These are phyloP conservation scores for Rhagophthalmus giganteus DNA, from an alignment of 2,888 invertebrate species.

Conservation along the genomic window DNA sequence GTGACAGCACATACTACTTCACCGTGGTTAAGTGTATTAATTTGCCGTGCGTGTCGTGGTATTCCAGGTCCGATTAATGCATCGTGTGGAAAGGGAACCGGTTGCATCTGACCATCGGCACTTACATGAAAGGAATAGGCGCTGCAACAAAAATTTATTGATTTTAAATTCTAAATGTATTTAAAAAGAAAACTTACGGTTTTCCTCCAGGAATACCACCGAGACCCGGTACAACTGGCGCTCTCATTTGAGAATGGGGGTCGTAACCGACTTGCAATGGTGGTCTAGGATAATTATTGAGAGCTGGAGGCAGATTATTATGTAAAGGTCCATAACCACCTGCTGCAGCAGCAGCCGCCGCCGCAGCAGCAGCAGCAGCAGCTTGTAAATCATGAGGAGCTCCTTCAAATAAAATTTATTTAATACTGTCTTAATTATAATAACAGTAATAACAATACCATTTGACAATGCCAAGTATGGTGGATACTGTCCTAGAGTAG, in stretches of 20 bases:
- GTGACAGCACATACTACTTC: constrained; percentile 98
- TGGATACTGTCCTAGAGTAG: constrained; percentile 63
- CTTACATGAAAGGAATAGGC: constrained; percentile 95
- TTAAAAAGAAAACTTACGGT: no score
- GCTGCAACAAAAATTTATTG: constrained; percentile 59
- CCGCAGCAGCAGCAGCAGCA: constrained; percentile 60
- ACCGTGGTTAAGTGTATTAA: constrained; percentile 90
- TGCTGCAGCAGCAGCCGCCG: constrained; percentile 56
- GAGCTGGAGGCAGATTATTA: constrained; percentile 66
- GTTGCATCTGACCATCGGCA: constrained; percentile 83
- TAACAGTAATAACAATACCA: constrained; percentile 52
- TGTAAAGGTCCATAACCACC: constrained; percentile 62
- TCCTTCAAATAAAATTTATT: constrained; percentile 40
- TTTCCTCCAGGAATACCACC: constrained; percentile 79
- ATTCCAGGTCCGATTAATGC: constrained; percentile 92
- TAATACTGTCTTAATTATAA: no score
- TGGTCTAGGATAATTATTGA: constrained; percentile 67
- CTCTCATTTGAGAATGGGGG: constrained; percentile 69
- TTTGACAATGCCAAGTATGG: constrained; percentile 60
- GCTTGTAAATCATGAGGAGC: constrained; percentile 65
- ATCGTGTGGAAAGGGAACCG: constrained; percentile 94
- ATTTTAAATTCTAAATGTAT: no score
- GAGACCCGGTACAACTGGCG: constrained; percentile 65
- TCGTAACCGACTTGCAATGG: constrained; percentile 69
- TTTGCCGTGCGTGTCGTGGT: constrained; percentile 86